These are phyloP conservation scores for Siniperca undulata DNA, from an alignment of 2,797 vertebrate genomes.

Conservation along the genomic window DNA sequence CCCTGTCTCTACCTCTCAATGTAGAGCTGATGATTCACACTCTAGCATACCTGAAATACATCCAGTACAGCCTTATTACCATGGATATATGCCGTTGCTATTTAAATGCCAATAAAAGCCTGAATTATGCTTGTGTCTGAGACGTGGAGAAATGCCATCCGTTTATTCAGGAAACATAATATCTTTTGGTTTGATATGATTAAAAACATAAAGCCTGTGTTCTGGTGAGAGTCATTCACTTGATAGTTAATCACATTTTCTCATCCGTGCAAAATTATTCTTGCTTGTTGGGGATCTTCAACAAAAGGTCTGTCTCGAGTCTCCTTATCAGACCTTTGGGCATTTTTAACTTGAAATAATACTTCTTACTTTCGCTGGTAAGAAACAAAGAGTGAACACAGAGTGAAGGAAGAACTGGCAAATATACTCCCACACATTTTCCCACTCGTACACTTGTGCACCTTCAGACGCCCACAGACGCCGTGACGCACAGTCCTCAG, in stretches of 20 bases:
- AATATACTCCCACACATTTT: conserved; percentile 47
- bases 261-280: conserved; percentile 23
- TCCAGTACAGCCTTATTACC: conserved; percentile 34
- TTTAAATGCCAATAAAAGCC: conserved; percentile 56
- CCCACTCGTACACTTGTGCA: conserved; percentile 45
- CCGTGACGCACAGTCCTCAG: conserved; percentile 16
- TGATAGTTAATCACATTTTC: conserved; percentile 36
- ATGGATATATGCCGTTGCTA: conserved; percentile 26
- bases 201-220: conserved; percentile 41
- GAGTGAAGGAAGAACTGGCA: conserved; percentile 22
- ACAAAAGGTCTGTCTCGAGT: conserved; percentile 21
- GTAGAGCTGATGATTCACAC: conserved; percentile 55
- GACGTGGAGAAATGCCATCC: conserved; percentile 33
- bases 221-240: conserved; percentile 24
- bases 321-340: conserved; percentile 36
- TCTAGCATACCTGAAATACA: conserved; percentile 49
- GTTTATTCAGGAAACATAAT: conserved; percentile 44
- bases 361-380: conserved; percentile 14
- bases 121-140: conserved; percentile 42
- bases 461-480: conserved; percentile 46
- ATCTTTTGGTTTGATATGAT: conserved; percentile 44
- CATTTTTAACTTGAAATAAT: conserved; percentile 37
- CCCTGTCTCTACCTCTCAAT: conserved; percentile 38
- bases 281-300: conserved; percentile 2
- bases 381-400: conserved; percentile 36